Evolutionary conservation across 2,113 vertebrate genomes (phyloP), one percentile per base, ranked within the genome.

Genomic region (Cololabis saira): DNA sequence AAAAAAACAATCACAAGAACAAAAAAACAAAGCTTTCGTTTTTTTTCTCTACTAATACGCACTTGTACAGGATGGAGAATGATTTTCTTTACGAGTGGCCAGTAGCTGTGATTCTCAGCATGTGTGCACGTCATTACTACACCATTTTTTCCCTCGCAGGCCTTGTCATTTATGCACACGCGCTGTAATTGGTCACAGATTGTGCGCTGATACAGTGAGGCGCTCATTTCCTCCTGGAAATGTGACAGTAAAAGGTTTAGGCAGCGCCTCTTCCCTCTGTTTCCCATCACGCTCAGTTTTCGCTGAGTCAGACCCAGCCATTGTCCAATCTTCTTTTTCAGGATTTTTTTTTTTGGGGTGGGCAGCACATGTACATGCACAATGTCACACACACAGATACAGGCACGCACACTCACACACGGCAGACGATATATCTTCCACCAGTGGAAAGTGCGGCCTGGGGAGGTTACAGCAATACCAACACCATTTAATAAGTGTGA

Each of bases 51-150:
- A 22, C 64, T 70, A 66, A 82, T 57, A 78, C 67, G 5, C 59
- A 71, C 71, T 74, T 27, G 53, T 74, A 59, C 59, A 73, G 68
- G 62, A 80, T 53, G 17, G 76, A 89, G 76, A 88, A 69, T 43
- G 45, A 87, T 50, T 67, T 56, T 62, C 78, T 91, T 94, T 93
- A 93, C 94, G 92, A 92, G 80, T 88, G 86, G 48, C 63, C 91
- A 92, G 92, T 89, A 93, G 90, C 92, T 93, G 93, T 93, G 91
- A 93, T 90, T 93, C 91, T 88, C 90, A 86, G 85, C 87, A 84
- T 84, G n/a, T n/a, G n/a, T n/a, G 89, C 90, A 90, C 93, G 91
- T 94, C 93, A 93, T 94, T 95, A 95, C 93, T 94, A 93, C 92
- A 92, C 93, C 94, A 93, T 94, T 94, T 78, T 58, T 65, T 74